These are phyloP conservation scores for Cherax quadricarinatus DNA, from an alignment of 1,140 invertebrate species.

Conservation along the genomic window DNA sequence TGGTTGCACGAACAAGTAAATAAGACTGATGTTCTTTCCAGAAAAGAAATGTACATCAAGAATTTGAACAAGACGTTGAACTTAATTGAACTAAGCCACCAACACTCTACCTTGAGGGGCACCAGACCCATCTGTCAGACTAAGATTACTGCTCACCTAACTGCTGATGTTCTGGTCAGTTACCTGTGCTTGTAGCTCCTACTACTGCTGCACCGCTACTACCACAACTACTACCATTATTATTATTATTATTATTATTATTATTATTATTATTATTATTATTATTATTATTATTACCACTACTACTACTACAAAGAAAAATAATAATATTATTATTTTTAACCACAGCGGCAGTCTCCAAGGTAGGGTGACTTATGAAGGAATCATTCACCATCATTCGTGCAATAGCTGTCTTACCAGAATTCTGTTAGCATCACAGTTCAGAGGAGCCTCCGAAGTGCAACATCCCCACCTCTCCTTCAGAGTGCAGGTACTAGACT, in stretches of 20 bases:
- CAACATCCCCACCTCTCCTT: too few relatives aligned
- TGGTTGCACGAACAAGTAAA: too few relatives aligned
- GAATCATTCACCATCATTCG: too few relatives aligned
- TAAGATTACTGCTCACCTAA: constrained; percentile 75
- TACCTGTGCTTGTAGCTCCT: neutral
- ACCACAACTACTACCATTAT: too few relatives aligned
- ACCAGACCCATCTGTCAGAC: constrained; percentile 74
- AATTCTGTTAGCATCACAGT: too few relatives aligned
- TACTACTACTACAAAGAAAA: too few relatives aligned
- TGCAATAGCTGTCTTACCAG: too few relatives aligned
- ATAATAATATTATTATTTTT: neutral
- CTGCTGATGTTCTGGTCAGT: constrained; percentile 75
- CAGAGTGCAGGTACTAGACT: too few relatives aligned
- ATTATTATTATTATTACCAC: neutral
- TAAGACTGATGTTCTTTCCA: neutral
- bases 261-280: neutral
- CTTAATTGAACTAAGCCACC: constrained; percentile 71
- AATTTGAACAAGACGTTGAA: constrained; percentile 74
- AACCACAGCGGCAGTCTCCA: too few relatives aligned
- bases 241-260: neutral
- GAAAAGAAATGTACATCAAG: constrained; percentile 73
- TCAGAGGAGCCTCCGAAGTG: too few relatives aligned
- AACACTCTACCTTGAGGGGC: constrained; percentile 69
- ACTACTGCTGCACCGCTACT: too few relatives aligned
- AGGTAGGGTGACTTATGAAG: too few relatives aligned